Conservation (phyloP, 2,888 invertebrate genomes). For the Anagyrus pseudococci region DNA sequence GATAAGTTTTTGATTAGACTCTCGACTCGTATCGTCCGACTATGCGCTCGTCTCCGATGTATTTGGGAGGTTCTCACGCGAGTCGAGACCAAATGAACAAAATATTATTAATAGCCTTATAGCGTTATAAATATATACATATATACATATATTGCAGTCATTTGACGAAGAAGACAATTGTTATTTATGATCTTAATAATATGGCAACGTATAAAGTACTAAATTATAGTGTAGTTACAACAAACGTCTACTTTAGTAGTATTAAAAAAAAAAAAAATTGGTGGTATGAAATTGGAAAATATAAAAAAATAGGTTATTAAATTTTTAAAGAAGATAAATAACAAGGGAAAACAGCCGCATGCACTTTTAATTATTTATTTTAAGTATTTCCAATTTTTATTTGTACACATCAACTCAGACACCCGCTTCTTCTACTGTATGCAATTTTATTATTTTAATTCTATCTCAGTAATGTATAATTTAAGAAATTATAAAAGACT, state of each 20-base stretch:
- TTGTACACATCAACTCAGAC: constrained; percentile 1
- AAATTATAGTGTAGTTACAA: constrained; percentile 36
- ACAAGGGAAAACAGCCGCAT: not conserved
- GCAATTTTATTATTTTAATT: constrained; percentile 18
- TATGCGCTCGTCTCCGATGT: constrained; percentile 17
- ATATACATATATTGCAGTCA: constrained; percentile 37
- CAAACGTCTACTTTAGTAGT: constrained; percentile 31
- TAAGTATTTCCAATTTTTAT: constrained; percentile 19
- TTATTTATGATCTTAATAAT: constrained; percentile 39
- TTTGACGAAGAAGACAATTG: constrained; percentile 33
- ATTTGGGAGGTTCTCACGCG: constrained; percentile 13
- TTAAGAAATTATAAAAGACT: constrained; percentile 33
- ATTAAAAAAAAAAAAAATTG: constrained; percentile 18
- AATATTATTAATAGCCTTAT: constrained; percentile 36
- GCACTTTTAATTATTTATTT: constrained; percentile 19
- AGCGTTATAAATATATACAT: constrained; percentile 34
- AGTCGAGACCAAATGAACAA: constrained; percentile 22
- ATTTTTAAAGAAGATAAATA: constrained; percentile 22
- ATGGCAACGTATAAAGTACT: constrained; percentile 36
- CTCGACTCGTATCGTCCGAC: constrained; percentile 20
- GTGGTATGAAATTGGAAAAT: not conserved
- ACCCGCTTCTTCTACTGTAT: constrained; percentile 11
- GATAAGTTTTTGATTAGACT: constrained; percentile 20
- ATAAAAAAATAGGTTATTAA: constrained; percentile 17
- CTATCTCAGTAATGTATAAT: constrained; percentile 24